Evolutionary conservation across 2,113 vertebrate species (phyloP), one percentile per base, ranked within the genome.

Genomic region (Uria lomvia): DNA sequence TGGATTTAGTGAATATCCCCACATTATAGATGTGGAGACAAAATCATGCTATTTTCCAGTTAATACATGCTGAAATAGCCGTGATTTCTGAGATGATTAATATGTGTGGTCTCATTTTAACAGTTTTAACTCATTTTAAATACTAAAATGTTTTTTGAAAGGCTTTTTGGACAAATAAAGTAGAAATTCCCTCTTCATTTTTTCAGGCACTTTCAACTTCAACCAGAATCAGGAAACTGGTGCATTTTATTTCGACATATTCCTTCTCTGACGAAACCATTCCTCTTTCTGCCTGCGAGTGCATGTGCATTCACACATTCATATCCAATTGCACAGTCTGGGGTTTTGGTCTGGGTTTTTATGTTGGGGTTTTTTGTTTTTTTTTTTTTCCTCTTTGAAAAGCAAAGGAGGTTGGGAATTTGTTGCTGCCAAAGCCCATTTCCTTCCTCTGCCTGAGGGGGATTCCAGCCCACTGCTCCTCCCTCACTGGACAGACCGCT

Each of bases 281-380:
- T 70, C 22, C 27, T 49, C 32, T 32, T 88, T 8, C 60, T 55
- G 45, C 21, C 36, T 62, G 21, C 0, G 2, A 58, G 42, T 42
- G 19, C 4, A 9, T 9, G 18, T 49, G 40, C 49, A 52, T 13
- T 80, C 45, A 52, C 49, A 76, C 24, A 34, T 60, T n/a, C 67
- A 73, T 55, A 49, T 49, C 65, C 73, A 81, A 30, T 13, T 77
- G 47, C 76, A 75, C 26, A n/a, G 21, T 6, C 14, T 45, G 1
- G 6, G 12, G 3, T 43, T 63, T 36, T 34, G 24, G 30, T 3
- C 55, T n/a, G 17, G 23, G 18, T 3, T 5, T 1, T 1, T 4
- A 21, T 36, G n/a, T 12, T 71, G 12, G 6, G 10, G 17, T 42
- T 17, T 8, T 23, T 11, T 26, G 40, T 11, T 12, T 11, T 7